These are phyloP conservation scores for Eupithecia vulgata DNA, from an alignment of 2,888 invertebrate genomes.

Conservation along the genomic window DNA sequence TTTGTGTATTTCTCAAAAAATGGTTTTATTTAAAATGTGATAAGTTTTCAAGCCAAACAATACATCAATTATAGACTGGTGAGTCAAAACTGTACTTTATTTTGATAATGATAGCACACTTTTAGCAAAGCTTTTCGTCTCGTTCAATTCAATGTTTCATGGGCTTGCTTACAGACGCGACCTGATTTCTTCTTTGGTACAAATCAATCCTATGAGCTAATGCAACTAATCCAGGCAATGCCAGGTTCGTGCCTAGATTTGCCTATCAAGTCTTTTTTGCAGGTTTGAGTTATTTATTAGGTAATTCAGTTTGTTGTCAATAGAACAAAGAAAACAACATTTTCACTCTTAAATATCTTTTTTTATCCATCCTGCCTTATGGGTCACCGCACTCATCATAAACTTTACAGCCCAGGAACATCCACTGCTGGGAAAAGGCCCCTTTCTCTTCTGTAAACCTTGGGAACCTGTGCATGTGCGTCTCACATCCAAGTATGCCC, in stretches of 20 bases:
- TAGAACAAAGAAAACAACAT: not conserved
- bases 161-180: slow-evolving; percentile 45
- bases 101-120: not conserved
- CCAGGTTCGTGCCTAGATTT: not conserved
- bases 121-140: not conserved
- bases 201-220: not conserved
- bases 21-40: slow-evolving; percentile 16
- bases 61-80: slow-evolving; percentile 42
- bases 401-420: not conserved
- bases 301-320: not conserved
- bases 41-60: slow-evolving; percentile 15
- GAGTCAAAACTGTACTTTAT: slow-evolving; percentile 35
- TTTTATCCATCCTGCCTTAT: not conserved
- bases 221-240: no score
- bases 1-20: slow-evolving; percentile 32
- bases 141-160: slow-evolving; percentile 30
- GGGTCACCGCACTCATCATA: not conserved
- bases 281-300: not conserved
- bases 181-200: slow-evolving; percentile 33
- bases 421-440: not conserved
- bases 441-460: not conserved
- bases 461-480: not conserved
- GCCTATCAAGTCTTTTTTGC: not conserved
- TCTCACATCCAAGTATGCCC: not conserved
- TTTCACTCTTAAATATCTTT: not conserved